Conservation (phyloP, 2,113 vertebrate species). For the Motacilla tschutschensis region DNA sequence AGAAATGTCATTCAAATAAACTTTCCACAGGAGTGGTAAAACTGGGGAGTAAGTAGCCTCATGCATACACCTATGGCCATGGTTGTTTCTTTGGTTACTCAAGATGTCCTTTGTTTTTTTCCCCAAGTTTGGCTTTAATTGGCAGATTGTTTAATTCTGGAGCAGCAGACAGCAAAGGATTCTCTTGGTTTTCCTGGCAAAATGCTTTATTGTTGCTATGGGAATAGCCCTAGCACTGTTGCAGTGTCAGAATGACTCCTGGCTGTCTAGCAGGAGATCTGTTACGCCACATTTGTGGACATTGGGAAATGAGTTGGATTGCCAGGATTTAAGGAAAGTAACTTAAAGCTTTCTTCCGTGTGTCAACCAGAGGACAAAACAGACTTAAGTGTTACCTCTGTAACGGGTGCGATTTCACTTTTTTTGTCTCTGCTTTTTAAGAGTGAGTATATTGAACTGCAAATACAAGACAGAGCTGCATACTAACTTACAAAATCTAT, state of each 20-base stretch:
- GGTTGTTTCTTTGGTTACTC: neutral
- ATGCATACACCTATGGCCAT: fast-evolving
- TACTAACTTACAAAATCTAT: conserved; percentile 40
- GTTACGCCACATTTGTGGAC: neutral
- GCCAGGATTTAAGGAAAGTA: neutral
- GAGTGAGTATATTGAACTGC: neutral
- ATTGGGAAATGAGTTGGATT: neutral
- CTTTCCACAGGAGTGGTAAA: neutral
- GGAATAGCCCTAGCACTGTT: neutral
- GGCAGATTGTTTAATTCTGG: neutral
- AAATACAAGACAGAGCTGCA: neutral
- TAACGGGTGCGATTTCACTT: neutral
- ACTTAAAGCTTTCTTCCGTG: neutral
- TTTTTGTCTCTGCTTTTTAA: neutral
- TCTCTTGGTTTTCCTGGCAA: neutral
- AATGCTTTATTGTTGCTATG: conserved; percentile 17
- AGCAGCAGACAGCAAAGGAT: neutral
- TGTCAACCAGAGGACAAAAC: neutral
- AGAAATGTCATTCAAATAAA: neutral
- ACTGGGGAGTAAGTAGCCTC: neutral
- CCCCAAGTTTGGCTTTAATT: neutral
- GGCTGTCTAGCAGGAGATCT: neutral
- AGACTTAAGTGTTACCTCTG: neutral
- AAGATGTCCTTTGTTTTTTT: neutral
- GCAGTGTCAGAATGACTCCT: neutral